Evolutionary conservation across 2,888 invertebrate genomes (phyloP), one percentile per base, ranked within the genome.

Genomic region (Drosophila barbarae): DNA sequence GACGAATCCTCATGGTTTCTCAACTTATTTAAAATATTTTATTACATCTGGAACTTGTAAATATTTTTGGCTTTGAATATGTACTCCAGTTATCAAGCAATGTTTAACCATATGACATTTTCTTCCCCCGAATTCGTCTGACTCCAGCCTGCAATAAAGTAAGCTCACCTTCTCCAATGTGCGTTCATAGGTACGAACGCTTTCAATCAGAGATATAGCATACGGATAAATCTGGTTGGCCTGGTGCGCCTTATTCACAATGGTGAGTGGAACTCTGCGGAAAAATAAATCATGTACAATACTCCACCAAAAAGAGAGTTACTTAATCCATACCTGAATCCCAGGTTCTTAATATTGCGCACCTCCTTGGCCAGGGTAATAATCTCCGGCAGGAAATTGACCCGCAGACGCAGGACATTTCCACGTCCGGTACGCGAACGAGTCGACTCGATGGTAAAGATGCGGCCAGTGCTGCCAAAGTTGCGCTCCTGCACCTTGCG

Each of bases 291-390:
- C 89, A 12, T 70, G 68, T 12, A 21, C 1, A 26, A 26, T n/a
- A 35, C 10, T 12, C 1, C 12, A 15, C 1, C 9, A 13, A 13
- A 10, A 2, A 2, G 2, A n/a, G 5, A 13, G 12, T 1, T 1
- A 0, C 10, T 5, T 2, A n/a, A 7, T 6, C 2, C n/a, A 1
- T 15, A 92, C 92, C 92, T 91, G 90, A 98, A 98, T 71, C 98
- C 98, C 55, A 99, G 92, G 89, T 96, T 97, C 88, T 98, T 97
- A 87, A 99, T 92, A 90, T 99, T 98, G 50, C 98, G 93, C 32
- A 98, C 99, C 93, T 99, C 99, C 90, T 99, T 99, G 39, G 98
- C 97, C 36, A 99, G 91, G 0, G 98, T 98, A 71, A 99, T 99
- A 84, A 99, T 98, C 90, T 99, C 99, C 0, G 98, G 98, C 61